A percentile compares a stretch with the other conserved stretches of the same genome.
Evolutionary conservation across 1,140 invertebrate genomes (phyloP).

Genomic region (Zaprionus gabonicus): DNA sequence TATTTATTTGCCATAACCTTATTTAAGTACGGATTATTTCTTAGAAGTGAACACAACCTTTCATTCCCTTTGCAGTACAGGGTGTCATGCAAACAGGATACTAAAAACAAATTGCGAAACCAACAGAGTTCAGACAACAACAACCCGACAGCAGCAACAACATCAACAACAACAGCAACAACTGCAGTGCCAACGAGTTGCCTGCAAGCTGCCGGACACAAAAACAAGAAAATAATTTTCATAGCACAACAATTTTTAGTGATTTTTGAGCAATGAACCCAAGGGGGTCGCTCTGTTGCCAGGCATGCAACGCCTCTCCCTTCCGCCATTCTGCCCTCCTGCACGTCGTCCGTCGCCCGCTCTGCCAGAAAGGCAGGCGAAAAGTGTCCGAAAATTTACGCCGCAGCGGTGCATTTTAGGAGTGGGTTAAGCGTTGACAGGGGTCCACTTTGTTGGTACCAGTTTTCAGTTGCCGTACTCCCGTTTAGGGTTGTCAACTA

Average conservation of each 20-base stretch:
- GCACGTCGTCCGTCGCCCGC: background rate
- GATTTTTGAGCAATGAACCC: conserved; percentile 57
- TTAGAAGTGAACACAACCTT: background rate
- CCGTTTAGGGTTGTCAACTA: conserved; percentile 43
- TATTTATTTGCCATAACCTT: background rate
- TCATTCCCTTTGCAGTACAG: background rate
- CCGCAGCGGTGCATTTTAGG: conserved; percentile 66
- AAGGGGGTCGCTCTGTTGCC: background rate
- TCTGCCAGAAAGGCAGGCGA: background rate
- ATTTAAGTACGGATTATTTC: background rate
- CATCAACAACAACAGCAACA: background rate
- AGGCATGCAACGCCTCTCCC: background rate
- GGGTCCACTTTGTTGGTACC: conserved; percentile 12
- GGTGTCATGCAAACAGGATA: conserved; percentile 52
- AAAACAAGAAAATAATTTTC: conserved; percentile 61
- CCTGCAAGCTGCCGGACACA: conserved; percentile 32
- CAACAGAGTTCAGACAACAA: conserved; percentile 23
- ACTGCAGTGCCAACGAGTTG: conserved; percentile 24
- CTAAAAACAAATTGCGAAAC: conserved; percentile 75
- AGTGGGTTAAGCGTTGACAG: conserved; percentile 59
- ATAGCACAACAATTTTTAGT: conserved; percentile 54
- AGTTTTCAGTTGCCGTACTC: background rate
- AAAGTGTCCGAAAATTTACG: conserved; percentile 66
- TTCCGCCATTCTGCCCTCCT: no score
- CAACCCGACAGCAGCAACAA: background rate